These are phyloP conservation scores for Steromphala cineraria DNA, from an alignment of 2,888 invertebrate species.

Conservation along the genomic window DNA sequence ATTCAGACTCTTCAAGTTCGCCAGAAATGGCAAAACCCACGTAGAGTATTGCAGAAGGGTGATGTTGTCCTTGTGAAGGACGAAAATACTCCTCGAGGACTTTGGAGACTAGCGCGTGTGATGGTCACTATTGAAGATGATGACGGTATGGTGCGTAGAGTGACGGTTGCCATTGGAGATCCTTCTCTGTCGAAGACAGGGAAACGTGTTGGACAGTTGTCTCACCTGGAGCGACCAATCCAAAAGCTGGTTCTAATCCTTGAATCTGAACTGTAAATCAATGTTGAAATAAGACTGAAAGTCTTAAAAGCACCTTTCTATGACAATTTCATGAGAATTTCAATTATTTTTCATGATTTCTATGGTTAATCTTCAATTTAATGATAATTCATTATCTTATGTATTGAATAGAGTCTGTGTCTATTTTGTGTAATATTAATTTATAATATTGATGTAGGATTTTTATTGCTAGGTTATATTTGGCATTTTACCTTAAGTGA, in stretches of 20 bases:
- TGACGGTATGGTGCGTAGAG: slow-evolving; percentile 37
- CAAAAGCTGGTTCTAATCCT: slow-evolving; percentile 38
- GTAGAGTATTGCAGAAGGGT: slow-evolving; percentile 33
- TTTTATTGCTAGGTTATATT: neutral
- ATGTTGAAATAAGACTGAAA: too few relatives aligned
- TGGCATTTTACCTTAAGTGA: neutral
- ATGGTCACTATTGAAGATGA: slow-evolving; percentile 5
- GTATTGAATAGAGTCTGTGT: too few relatives aligned
- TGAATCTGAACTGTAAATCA: neutral
- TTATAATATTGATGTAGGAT: too few relatives aligned
- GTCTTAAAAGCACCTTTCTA: too few relatives aligned
- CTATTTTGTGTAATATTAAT: too few relatives aligned
- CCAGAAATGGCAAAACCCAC: slow-evolving; percentile 33
- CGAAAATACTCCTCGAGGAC: slow-evolving; percentile 33
- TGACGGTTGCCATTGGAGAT: slow-evolving; percentile 19
- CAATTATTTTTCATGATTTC: too few relatives aligned
- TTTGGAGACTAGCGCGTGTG: slow-evolving; percentile 36
- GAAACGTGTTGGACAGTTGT: slow-evolving; percentile 6
- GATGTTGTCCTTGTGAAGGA: slow-evolving; percentile 47
- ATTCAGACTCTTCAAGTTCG: slow-evolving; percentile 34
- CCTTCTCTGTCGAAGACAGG: slow-evolving; percentile 1
- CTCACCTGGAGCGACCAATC: slow-evolving; percentile 37
- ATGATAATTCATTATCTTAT: too few relatives aligned
- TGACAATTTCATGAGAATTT: too few relatives aligned
- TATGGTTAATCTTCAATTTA: too few relatives aligned